These are phyloP conservation scores for Cynocephalus volans DNA, from an alignment of 2,113 vertebrate genomes.

Conservation along the genomic window DNA sequence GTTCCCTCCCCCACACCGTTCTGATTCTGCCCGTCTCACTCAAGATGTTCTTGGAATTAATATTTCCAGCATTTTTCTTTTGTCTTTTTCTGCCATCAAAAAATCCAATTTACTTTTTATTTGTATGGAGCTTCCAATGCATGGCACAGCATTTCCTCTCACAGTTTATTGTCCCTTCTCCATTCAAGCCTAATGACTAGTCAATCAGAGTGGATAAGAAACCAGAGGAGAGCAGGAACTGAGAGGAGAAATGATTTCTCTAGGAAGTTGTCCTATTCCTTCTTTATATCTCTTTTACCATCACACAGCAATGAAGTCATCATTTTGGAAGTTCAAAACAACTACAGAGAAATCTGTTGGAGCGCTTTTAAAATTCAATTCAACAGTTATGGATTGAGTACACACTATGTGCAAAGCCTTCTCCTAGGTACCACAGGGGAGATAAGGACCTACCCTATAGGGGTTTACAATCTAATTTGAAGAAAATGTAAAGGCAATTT, in stretches of 20 bases:
- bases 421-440: not conserved
- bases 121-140: not conserved
- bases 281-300: slow-evolving; percentile 14
- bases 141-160: not conserved
- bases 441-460: not conserved
- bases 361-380: slow-evolving; percentile 53
- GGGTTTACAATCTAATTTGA: not conserved
- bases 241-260: slow-evolving; percentile 40
- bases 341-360: slow-evolving; percentile 31
- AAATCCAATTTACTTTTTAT: slow-evolving; percentile 35
- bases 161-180: not conserved
- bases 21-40: not conserved
- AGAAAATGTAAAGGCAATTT: slow-evolving; percentile 12
- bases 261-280: slow-evolving; percentile 38
- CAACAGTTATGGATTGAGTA: not conserved
- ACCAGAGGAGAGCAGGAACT: not conserved
- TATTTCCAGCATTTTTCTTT: slow-evolving; percentile 56
- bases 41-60: slow-evolving; percentile 38
- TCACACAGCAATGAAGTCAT: not conserved
- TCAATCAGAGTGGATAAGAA: not conserved
- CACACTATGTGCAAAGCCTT: not conserved
- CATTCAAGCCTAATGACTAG: not conserved
- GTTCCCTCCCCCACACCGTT: not conserved
- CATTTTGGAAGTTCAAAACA: slow-evolving; percentile 50
- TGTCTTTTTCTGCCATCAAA: slow-evolving; percentile 24